Conservation (phyloP, 1,140 invertebrate genomes). For the Halesus radiatus region DNA sequence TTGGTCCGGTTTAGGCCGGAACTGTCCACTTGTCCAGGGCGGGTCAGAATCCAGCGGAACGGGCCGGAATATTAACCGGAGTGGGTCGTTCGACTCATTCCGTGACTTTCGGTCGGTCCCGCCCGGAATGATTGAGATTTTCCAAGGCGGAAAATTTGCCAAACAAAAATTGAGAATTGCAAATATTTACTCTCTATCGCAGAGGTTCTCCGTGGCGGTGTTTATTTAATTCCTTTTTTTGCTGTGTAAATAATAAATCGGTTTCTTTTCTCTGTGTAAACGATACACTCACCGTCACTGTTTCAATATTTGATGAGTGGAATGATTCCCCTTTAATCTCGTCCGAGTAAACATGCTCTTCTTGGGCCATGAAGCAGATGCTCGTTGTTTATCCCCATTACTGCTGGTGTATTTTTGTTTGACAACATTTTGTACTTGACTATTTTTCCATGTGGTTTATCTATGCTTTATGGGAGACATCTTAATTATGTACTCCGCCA, state of each 20-base stretch:
- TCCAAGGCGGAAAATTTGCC: conserved; percentile 46
- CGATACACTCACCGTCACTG: conserved; percentile 47
- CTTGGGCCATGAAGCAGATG: background rate
- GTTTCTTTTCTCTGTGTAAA: conserved; percentile 53
- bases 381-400: conserved; percentile 26
- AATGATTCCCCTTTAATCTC: conserved; percentile 56
- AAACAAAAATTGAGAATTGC: conserved; percentile 57
- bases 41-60: background rate
- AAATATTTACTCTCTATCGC: conserved; percentile 57
- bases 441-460: background rate
- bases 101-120: conserved; percentile 27
- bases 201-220: conserved; percentile 41
- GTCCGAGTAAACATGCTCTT: conserved; percentile 47
- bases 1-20: too few relatives aligned
- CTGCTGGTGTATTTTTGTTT: conserved; percentile 45
- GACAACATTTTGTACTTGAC: conserved; percentile 1
- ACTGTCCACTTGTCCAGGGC: too few relatives aligned
- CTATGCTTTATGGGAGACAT: too few relatives aligned
- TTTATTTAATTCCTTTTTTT: conserved; percentile 56
- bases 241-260: conserved; percentile 56
- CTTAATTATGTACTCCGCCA: too few relatives aligned
- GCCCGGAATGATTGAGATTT: conserved; percentile 52
- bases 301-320: conserved; percentile 54
- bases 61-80: background rate
- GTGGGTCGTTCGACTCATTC: conserved; percentile 19